These are phyloP conservation scores for Tridacna crocea DNA, from an alignment of 2,888 invertebrate genomes.

Conservation along the genomic window DNA sequence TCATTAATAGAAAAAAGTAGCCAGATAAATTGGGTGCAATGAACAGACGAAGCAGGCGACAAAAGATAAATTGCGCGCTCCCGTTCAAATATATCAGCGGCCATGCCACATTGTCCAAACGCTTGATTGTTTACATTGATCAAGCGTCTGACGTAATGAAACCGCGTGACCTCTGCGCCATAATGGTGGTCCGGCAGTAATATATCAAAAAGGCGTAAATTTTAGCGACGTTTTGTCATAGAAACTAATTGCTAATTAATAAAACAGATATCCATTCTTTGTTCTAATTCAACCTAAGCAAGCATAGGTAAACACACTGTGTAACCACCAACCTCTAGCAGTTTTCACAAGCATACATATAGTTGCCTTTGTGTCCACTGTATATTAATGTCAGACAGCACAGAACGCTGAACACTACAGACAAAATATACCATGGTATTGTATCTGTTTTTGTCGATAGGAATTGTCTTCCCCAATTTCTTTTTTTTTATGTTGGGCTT, in stretches of 20 bases:
- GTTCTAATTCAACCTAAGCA: background rate
- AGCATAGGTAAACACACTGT: no score
- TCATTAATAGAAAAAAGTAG: constrained; percentile 23
- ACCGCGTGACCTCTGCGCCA: constrained; percentile 32
- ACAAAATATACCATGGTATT: no score
- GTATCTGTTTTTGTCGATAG: no score
- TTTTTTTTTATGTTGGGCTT: no score
- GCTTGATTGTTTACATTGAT: constrained; percentile 65
- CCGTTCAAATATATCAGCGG: constrained; percentile 44
- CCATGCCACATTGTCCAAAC: constrained; percentile 50
- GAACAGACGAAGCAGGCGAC: constrained; percentile 9
- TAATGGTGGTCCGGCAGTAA: constrained; percentile 20
- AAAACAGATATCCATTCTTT: constrained; percentile 9
- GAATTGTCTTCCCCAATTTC: no score
- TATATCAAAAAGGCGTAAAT: constrained; percentile 22
- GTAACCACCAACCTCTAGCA: no score
- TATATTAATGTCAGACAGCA: no score
- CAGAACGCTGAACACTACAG: no score
- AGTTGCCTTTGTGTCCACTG: no score
- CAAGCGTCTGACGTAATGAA: constrained; percentile 52
- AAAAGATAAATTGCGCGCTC: constrained; percentile 23
- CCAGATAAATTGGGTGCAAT: constrained; percentile 25
- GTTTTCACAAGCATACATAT: no score
- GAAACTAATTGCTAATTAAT: constrained; percentile 23
- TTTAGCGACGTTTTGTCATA: constrained; percentile 16